These are phyloP conservation scores for Slavum lentiscoides DNA, from an alignment of 2,888 invertebrate species.

Conservation along the genomic window DNA sequence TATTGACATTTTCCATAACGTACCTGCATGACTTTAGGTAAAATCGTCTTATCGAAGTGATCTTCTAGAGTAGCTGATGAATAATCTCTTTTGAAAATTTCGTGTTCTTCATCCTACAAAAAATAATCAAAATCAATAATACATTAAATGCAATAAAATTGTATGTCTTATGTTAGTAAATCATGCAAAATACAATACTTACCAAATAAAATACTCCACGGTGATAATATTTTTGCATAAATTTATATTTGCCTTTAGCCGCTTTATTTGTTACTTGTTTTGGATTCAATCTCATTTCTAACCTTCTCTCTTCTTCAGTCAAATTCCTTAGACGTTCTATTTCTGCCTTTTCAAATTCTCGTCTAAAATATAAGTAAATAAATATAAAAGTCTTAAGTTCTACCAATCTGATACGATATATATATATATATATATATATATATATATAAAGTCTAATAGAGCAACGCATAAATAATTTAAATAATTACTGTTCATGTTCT, in stretches of 20 bases:
- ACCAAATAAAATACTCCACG: conserved; percentile 96
- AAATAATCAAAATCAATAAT: conserved; percentile 6
- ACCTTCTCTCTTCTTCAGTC: conserved; percentile 94
- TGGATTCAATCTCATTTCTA: conserved; percentile 87
- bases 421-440: neutral
- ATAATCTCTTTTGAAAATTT: conserved; percentile 89
- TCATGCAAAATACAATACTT: conserved; percentile 56
- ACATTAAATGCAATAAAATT: neutral
- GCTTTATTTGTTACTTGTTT: conserved; percentile 92
- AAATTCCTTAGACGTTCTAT: conserved; percentile 88
- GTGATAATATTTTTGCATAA: conserved; percentile 99
- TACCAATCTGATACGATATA: neutral
- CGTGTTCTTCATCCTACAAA: conserved; percentile 79
- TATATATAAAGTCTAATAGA: neutral
- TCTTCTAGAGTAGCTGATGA: conserved; percentile 96
- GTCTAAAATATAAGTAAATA: conserved; percentile 62
- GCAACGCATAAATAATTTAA: conserved; percentile 54
- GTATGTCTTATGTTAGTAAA: neutral
- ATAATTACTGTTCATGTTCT: conserved; percentile 79
- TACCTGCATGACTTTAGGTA: conserved; percentile 98
- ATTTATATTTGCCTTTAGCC: conserved; percentile 97
- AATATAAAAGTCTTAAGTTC: neutral
- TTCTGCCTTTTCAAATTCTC: conserved; percentile 84
- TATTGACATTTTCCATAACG: conserved; percentile 48
- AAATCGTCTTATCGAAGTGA: conserved; percentile 97